A percentile compares a stretch with the other conserved stretches of the same genome.
phyloP scores from a whole-genome alignment of 2,797 vertebrate species.

The Premnoplex brunnescens region DNA sequence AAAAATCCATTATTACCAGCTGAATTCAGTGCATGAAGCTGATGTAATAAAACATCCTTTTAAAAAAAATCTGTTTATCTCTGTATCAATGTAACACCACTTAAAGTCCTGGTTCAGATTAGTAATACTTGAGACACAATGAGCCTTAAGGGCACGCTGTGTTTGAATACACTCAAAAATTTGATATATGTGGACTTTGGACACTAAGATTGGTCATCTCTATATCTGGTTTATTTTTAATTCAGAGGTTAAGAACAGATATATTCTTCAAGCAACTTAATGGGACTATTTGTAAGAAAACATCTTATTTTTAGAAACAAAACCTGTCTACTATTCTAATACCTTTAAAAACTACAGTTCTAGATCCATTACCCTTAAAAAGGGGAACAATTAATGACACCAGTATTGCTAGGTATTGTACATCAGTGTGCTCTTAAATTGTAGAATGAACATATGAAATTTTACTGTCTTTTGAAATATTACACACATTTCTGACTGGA shows the following conservation, averaged over 20 bases:
- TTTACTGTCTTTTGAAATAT: conserved; percentile 12
- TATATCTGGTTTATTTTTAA: background rate
- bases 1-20: background rate
- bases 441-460: background rate
- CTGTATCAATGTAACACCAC: background rate
- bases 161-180: background rate
- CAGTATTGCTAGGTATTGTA: background rate
- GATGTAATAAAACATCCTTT: background rate
- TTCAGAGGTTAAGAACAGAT: background rate
- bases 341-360: background rate
- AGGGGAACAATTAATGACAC: background rate
- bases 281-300: background rate
- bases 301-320: conserved; percentile 5
- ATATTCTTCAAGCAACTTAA: background rate
- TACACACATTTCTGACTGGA: conserved; percentile 3
- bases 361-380: background rate
- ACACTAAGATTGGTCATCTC: background rate
- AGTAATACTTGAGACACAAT: background rate
- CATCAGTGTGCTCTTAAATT: background rate
- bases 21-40: background rate
- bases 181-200: background rate
- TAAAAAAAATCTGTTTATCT: background rate
- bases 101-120: background rate
- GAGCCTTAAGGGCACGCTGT: background rate
- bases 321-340: background rate